Percentiles rank a stretch among this genome's conserved stretches.
These are phyloP conservation scores for Hypotaenidia philippensis DNA, from an alignment of 2,797 vertebrate genomes.

Conservation along the genomic window DNA sequence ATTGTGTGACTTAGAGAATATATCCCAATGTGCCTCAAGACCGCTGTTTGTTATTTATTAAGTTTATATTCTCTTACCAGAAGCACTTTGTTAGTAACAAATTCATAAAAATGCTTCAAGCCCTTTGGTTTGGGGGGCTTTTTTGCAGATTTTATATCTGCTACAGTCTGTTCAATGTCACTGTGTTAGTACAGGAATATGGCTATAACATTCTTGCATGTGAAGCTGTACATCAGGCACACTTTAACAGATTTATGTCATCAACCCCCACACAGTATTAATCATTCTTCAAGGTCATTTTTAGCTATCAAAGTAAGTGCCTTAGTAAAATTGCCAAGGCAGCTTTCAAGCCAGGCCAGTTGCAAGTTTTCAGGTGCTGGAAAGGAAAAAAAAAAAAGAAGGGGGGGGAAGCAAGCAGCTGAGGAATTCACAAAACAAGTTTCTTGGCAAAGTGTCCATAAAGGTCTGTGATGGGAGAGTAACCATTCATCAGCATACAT, in stretches of 20 bases:
- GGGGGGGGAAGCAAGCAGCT: not conserved
- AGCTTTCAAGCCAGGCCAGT: constrained; percentile 59
- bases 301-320: constrained; percentile 79
- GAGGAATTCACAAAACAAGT: constrained; percentile 75
- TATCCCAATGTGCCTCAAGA: not conserved
- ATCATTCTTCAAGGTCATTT: constrained; percentile 78
- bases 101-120: constrained; percentile 61
- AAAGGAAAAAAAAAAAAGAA: constrained; percentile 44
- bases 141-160: constrained; percentile 68
- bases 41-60: not conserved
- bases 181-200: constrained; percentile 59
- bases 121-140: not conserved
- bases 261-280: constrained; percentile 70
- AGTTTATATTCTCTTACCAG: constrained; percentile 5
- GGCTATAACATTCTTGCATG: constrained; percentile 72
- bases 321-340: constrained; percentile 75
- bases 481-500: constrained; percentile 54
- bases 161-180: constrained; percentile 78
- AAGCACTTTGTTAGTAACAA: constrained; percentile 56
- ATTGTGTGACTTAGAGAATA: not conserved
- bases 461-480: constrained; percentile 29
- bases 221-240: constrained; percentile 67
- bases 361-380: constrained; percentile 74
- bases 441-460: constrained; percentile 66
- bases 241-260: constrained; percentile 80